phyloP scores from a whole-genome alignment of 1,140 invertebrate genomes.

The Ptiloglossa arizonensis region DNA sequence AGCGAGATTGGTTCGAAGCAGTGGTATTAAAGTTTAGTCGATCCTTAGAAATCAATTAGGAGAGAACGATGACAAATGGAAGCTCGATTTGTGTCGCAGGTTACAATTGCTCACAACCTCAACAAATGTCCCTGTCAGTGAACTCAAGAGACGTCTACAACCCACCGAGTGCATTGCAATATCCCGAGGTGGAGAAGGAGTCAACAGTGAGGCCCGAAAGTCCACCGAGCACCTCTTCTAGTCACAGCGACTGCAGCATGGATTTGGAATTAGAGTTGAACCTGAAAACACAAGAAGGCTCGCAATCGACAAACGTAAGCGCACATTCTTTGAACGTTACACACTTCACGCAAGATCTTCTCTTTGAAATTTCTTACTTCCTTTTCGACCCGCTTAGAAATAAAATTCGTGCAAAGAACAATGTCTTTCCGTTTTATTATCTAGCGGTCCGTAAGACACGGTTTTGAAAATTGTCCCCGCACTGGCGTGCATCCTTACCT shows the following conservation, averaged over 20 bases:
- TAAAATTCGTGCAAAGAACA: too few relatives aligned
- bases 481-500: too few relatives aligned
- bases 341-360: neutral
- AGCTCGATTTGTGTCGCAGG: conserved; percentile 65
- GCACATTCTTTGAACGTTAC: neutral
- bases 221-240: conserved; percentile 86
- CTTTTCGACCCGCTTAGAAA: too few relatives aligned
- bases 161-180: conserved; percentile 89
- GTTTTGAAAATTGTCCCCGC: too few relatives aligned
- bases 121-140: conserved; percentile 88
- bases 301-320: conserved; percentile 74
- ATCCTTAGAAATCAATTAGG: too few relatives aligned
- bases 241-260: conserved; percentile 86
- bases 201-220: conserved; percentile 82
- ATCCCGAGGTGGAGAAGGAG: conserved; percentile 84
- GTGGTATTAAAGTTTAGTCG: too few relatives aligned
- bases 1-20: too few relatives aligned
- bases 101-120: conserved; percentile 77
- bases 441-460: too few relatives aligned
- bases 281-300: conserved; percentile 73
- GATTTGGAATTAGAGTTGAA: conserved; percentile 86
- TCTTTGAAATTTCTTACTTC: too few relatives aligned
- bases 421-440: too few relatives aligned
- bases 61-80: too few relatives aligned
- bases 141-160: conserved; percentile 90